Conservation (phyloP, 2,113 vertebrate species). For the Pachypanchax playfairii region DNA sequence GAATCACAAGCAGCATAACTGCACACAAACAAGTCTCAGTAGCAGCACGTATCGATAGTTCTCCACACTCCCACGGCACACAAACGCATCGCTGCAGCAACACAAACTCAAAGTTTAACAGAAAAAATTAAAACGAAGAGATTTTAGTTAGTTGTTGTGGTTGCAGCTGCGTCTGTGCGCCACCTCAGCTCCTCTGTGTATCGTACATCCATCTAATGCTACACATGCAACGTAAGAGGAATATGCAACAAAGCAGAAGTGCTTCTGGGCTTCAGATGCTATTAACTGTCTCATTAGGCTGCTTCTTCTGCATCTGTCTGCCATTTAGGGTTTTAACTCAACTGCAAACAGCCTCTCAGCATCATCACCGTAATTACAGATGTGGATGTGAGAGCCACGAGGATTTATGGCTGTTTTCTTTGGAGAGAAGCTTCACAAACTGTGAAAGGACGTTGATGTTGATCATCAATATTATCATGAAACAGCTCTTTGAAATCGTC, state of each 20-base stretch:
- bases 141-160: slow-evolving; percentile 9
- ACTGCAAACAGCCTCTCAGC: slow-evolving; percentile 13
- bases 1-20: not conserved
- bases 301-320: slow-evolving; percentile 20
- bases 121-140: not conserved
- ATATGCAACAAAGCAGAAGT: slow-evolving; percentile 1
- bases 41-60: not conserved
- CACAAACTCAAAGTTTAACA: not conserved
- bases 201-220: slow-evolving; percentile 29
- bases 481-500: not conserved
- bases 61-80: slow-evolving; percentile 1
- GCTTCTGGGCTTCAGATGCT: slow-evolving; percentile 40
- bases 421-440: slow-evolving; percentile 7
- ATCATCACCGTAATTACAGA: slow-evolving; percentile 14
- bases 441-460: not conserved
- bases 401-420: not conserved
- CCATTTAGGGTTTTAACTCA: slow-evolving; percentile 11
- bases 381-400: not conserved
- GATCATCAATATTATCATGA: slow-evolving; percentile 9
- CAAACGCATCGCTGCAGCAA: not conserved
- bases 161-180: slow-evolving; percentile 9
- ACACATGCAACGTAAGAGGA: slow-evolving; percentile 32
- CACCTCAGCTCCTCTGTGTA: slow-evolving; percentile 36
- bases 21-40: not conserved
- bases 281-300: slow-evolving; percentile 55